Evolutionary conservation across 2,113 vertebrate genomes (phyloP).

Genomic region (Tamias sibiricus): DNA sequence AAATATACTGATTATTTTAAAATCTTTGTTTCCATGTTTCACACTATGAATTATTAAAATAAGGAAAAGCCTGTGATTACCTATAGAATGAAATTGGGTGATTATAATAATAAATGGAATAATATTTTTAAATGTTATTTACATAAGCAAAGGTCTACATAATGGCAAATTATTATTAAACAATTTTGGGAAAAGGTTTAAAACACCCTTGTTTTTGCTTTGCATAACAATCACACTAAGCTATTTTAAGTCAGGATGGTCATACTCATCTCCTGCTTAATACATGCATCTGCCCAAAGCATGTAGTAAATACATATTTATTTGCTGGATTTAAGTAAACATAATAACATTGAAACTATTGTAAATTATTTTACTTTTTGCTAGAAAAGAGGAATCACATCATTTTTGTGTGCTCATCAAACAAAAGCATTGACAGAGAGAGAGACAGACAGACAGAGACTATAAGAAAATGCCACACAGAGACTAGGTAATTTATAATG

Average conservation of each 20-base stretch:
- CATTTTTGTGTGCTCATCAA: not conserved
- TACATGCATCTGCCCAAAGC: not conserved
- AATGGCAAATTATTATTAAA: not conserved
- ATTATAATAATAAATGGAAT: not conserved
- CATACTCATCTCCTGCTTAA: not conserved
- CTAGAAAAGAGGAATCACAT: not conserved
- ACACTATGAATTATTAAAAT: not conserved
- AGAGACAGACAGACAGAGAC: not conserved
- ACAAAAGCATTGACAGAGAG: not conserved
- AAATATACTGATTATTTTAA: not conserved
- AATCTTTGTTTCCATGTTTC: not conserved
- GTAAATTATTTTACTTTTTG: not conserved
- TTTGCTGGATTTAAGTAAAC: not conserved
- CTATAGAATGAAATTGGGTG: not conserved
- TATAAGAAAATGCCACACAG: not conserved
- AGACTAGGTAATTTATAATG: not conserved
- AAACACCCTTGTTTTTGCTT: not conserved
- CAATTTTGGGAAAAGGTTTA: not conserved
- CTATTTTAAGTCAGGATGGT: not conserved
- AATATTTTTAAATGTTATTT: constrained; percentile 14
- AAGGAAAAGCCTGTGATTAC: not conserved
- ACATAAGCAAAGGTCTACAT: not conserved
- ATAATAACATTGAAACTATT: not conserved
- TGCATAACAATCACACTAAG: not conserved
- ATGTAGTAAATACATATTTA: constrained; percentile 5